phyloP scores from a whole-genome alignment of 1,140 invertebrate species.

The Bradysia coprophila region DNA sequence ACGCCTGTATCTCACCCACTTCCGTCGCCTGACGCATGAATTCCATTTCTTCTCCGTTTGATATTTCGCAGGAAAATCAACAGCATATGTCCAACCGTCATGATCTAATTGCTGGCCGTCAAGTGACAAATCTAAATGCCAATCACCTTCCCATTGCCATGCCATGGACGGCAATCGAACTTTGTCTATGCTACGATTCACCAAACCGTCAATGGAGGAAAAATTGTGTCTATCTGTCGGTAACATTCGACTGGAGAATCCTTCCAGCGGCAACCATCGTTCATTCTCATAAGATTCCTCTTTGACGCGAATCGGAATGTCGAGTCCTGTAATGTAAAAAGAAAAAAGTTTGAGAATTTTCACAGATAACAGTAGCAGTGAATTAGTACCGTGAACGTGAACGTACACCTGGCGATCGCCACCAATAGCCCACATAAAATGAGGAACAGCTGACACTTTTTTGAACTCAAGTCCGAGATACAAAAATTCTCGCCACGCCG shows the following conservation, averaged over 20 bases:
- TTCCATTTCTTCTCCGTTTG: constrained; percentile 70
- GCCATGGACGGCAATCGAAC: constrained; percentile 75
- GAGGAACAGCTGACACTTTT: constrained; percentile 60
- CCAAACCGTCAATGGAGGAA: constrained; percentile 63
- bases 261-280: constrained; percentile 78
- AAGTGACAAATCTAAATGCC: constrained; percentile 73
- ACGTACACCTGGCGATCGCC: constrained; percentile 83
- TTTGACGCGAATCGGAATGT: constrained; percentile 74
- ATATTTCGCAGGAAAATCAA: constrained; percentile 81
- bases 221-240: constrained; percentile 74
- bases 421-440: constrained; percentile 80
- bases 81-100: constrained; percentile 88
- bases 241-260: constrained; percentile 60
- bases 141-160: constrained; percentile 88
- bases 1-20: constrained; percentile 71
- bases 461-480: constrained; percentile 75
- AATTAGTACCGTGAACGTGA: constrained; percentile 69
- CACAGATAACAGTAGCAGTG: too few species aligned
- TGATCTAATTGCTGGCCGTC: constrained; percentile 72
- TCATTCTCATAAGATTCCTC: constrained; percentile 89
- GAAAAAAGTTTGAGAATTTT: too few species aligned
- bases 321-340: too few species aligned
- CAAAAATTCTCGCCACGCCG: constrained; percentile 66
- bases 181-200: constrained; percentile 54
- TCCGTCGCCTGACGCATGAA: constrained; percentile 72